Evolutionary conservation across 2,113 vertebrate species (phyloP), one percentile per base, ranked within the genome.

Genomic region (Abramis brama): DNA sequence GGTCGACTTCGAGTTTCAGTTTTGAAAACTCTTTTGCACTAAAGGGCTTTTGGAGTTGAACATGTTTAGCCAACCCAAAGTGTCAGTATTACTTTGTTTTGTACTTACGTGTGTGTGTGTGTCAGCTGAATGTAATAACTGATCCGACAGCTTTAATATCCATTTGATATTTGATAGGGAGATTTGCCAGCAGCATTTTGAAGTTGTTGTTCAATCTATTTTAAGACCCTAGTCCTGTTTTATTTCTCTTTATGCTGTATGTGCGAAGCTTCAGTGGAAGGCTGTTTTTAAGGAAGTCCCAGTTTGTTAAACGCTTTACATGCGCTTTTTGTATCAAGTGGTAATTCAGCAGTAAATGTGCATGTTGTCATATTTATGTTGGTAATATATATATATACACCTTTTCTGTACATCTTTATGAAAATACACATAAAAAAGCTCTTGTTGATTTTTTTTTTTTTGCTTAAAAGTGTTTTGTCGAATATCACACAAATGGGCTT

Each of bases 71-170:
- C 36, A 17, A 36, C 84, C 88, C 43, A 50, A 79, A 75, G 80
- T 86, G 13, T 90, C 90, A 87, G 92, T 93, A 89, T 93, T 92
- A 75, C 66, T 73, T 70, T 85, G 33, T 79, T 33, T 77, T 77
- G 21, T 57, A 52, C 11, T 6, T 62, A 2, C 1, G 55, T 15
- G 8, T 57, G 55, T 23, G 17, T 7, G 55, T 52, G 64, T 59
- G 82, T 84, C 88, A 85, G 82, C 89, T 92, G 94, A 94, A 94
- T 93, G 93, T 92, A 93, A 80, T 55, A 85, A 75, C 78, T 82
- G 59, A 86, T 85, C 30, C 79, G 66, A 89, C 84, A 82, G 88
- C 90, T 91, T 88, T 86, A 82, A 86, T 85, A 83, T 60, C 82
- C 62, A 73, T 88, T 90, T 88, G 78, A 88, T 88, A 87, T 86